These are phyloP conservation scores for Oxyscelio sp. DNA, from an alignment of 2,888 invertebrate species.

Conservation along the genomic window DNA sequence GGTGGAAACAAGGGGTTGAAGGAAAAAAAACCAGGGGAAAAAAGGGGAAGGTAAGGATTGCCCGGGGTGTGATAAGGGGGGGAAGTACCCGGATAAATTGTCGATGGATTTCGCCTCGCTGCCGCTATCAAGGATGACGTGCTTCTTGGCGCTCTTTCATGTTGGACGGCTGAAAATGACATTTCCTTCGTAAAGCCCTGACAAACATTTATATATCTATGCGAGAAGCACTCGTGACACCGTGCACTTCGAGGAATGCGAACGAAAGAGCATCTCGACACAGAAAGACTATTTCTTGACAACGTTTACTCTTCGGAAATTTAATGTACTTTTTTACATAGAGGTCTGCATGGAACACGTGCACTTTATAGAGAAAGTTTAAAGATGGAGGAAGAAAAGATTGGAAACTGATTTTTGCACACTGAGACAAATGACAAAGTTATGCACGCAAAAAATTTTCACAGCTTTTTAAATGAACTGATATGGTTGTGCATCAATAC, in stretches of 20 bases:
- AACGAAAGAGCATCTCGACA: slow-evolving; percentile 39
- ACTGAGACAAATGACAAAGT: too few relatives aligned
- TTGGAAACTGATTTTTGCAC: too few relatives aligned
- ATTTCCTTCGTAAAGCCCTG: slow-evolving; percentile 73
- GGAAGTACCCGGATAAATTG: slow-evolving; percentile 85
- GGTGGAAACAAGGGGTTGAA: too few relatives aligned
- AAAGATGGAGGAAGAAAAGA: too few relatives aligned
- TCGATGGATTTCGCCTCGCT: slow-evolving; percentile 88
- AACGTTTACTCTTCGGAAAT: slow-evolving; percentile 13
- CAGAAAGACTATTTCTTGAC: slow-evolving; percentile 31
- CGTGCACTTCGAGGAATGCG: slow-evolving; percentile 24
- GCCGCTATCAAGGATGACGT: slow-evolving; percentile 86
- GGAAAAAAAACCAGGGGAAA: too few relatives aligned
- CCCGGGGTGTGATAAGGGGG: slow-evolving; percentile 84
- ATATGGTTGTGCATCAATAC: too few relatives aligned
- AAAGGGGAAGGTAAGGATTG: too few relatives aligned
- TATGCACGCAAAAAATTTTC: too few relatives aligned
- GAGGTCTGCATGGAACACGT: too few relatives aligned
- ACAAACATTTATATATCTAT: slow-evolving; percentile 68
- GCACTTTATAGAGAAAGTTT: too few relatives aligned
- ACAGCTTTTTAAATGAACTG: too few relatives aligned
- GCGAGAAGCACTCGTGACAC: slow-evolving; percentile 60
- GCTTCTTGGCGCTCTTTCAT: slow-evolving; percentile 95
- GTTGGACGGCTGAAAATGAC: slow-evolving; percentile 93
- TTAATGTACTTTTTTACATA: slow-evolving; percentile 9